Percentiles rank a stretch among this genome's conserved stretches.
Conservation (phyloP, 1,140 invertebrate species). For the Lepidotrigona ventralis region DNA sequence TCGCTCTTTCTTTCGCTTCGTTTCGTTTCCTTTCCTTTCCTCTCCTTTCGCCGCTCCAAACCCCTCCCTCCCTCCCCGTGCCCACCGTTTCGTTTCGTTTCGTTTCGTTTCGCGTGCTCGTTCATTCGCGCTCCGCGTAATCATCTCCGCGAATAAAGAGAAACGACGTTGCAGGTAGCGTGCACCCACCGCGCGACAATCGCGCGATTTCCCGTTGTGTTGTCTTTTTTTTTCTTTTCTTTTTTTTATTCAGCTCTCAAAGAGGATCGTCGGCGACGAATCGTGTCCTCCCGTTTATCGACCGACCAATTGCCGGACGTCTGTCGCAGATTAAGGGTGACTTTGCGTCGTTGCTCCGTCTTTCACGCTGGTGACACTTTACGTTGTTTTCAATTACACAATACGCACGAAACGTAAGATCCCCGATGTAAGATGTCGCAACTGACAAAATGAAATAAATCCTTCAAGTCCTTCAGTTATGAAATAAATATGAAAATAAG, state of each 20-base stretch:
- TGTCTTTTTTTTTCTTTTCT: too few species aligned
- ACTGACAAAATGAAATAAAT: too few species aligned
- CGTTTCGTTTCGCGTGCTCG: slow-evolving; percentile 28
- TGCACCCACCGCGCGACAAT: not conserved
- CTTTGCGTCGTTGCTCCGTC: too few species aligned
- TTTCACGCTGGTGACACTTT: too few species aligned
- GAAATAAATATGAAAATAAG: too few species aligned
- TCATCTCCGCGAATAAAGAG: slow-evolving; percentile 33
- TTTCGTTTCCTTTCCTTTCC: slow-evolving; percentile 21
- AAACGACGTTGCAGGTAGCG: slow-evolving; percentile 29
- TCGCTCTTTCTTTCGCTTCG: slow-evolving; percentile 41
- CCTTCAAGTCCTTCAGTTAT: too few species aligned
- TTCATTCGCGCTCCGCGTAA: slow-evolving; percentile 34
- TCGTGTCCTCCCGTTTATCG: not conserved
- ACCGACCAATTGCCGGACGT: not conserved
- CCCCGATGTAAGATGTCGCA: too few species aligned
- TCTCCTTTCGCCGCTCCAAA: not conserved
- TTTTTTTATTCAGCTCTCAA: not conserved
- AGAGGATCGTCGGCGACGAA: not conserved
- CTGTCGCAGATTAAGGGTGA: not conserved
- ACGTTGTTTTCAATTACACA: too few species aligned
- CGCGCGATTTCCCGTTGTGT: not conserved
- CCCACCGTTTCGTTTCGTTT: not conserved
- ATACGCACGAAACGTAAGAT: too few species aligned
- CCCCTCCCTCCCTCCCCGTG: not conserved